Base-by-base conservation (phyloP, 2,113 vertebrate species). In the Alexandromys fortis region DNA sequence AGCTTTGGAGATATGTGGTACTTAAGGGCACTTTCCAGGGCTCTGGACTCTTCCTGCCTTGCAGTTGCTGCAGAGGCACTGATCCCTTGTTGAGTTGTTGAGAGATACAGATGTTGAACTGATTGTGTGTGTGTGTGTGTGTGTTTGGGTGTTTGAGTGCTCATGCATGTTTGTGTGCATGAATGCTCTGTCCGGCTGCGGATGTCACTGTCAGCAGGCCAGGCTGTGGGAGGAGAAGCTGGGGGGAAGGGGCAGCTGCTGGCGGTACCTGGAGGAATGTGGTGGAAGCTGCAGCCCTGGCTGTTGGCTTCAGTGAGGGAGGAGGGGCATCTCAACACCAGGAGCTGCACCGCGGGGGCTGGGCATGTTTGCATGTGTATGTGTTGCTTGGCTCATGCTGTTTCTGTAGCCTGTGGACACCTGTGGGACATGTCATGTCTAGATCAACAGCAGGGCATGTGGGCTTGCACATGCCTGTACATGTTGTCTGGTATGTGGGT, bases 81-180 rank as follows among this genome's bases (percentile, higher is more conserved):
- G 0, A 58, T 35, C 72, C 47, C 72, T 82, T 14, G 85, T 61
- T 1, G 24, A 75, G 73, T 82, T 14, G 88, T 61, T 1, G 24
- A 75, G 73, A 63, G 92, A 89, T 92, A 97, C 93, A 98, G 97
- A 93, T 97, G 94, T 92, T 79, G 92, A 92, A 58, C 70, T 42
- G 75, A 89, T 49, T 35, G 79, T 38, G 95, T n/a, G 52, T 35
- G 95, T 42, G 42, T n/a, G 49, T 38, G 92, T 91, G 95, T 91
- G 92, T 95, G 75, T 75, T 75, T 88, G 77, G 38, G 93, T 42
- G 28, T 38, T 72, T 65, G 91, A 68, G 89, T 67, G 77, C 58
- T 58, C 8, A 49, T 33, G 70, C 55, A 82, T 28, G 73, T 42
- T 89, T 73, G 87, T 35, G 83, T 45, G 55, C 55, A 55, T 82